Conservation (phyloP, 2,113 vertebrate species). For the Chloebia gouldiae region DNA sequence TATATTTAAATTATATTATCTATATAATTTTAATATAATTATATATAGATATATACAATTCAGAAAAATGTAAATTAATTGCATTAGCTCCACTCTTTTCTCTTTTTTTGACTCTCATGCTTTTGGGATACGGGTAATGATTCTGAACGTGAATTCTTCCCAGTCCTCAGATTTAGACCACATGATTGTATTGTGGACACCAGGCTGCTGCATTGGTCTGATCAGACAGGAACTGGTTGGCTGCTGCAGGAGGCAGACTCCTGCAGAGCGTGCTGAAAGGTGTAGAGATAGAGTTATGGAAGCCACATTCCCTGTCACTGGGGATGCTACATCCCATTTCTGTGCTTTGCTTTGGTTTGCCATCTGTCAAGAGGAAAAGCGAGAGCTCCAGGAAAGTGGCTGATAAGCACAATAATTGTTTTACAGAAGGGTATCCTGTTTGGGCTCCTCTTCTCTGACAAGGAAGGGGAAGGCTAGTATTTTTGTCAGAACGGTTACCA, state of each 20-base stretch:
- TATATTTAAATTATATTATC: background rate
- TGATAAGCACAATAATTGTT: background rate
- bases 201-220: background rate
- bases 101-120: background rate
- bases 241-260: background rate
- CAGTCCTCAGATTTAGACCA: background rate
- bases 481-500: background rate
- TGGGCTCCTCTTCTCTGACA: background rate
- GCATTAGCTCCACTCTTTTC: background rate
- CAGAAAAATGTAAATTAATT: background rate
- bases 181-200: background rate
- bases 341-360: background rate
- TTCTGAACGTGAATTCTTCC: background rate
- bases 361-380: background rate
- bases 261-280: background rate
- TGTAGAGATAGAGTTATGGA: background rate
- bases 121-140: background rate
- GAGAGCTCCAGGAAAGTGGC: background rate
- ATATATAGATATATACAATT: background rate
- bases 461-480: background rate
- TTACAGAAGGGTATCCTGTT: background rate
- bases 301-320: background rate
- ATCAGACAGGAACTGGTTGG: background rate
- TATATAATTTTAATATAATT: too few species aligned
- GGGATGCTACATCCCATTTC: background rate